Conservation (phyloP, 2,888 invertebrate species). For the Calliscelio sp. region DNA sequence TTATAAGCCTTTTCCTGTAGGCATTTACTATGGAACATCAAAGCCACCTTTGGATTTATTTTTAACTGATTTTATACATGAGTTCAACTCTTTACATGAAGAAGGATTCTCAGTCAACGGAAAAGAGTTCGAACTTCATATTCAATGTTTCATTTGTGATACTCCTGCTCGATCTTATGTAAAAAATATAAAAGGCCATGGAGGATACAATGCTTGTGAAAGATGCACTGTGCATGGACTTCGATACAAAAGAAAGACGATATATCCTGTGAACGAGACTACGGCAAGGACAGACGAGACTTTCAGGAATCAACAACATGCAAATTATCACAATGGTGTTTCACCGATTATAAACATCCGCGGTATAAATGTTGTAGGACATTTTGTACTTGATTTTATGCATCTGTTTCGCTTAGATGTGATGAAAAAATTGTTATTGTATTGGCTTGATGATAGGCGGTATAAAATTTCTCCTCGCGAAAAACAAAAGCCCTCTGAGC, state of each 20-base stretch:
- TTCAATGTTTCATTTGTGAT: slow-evolving; percentile 71
- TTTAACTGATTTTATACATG: slow-evolving; percentile 51
- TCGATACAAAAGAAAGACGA: slow-evolving; percentile 12
- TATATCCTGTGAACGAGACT: slow-evolving; percentile 31
- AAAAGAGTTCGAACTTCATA: slow-evolving; percentile 36
- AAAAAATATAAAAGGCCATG: slow-evolving; percentile 69
- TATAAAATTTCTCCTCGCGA: slow-evolving; percentile 2
- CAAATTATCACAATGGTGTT: slow-evolving; percentile 49
- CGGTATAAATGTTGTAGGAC: slow-evolving; percentile 38
- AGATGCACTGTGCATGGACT: slow-evolving; percentile 60
- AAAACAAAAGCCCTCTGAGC: slow-evolving; percentile 2
- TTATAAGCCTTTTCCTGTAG: slow-evolving; percentile 14
- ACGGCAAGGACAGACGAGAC: slow-evolving; percentile 53
- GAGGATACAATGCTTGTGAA: slow-evolving; percentile 68
- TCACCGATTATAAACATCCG: slow-evolving; percentile 51
- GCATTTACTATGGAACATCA: slow-evolving; percentile 22
- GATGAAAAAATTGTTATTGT: slow-evolving; percentile 56
- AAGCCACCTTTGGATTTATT: slow-evolving; percentile 61
- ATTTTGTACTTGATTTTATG: slow-evolving; percentile 65
- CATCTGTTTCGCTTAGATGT: slow-evolving; percentile 31
- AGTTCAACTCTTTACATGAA: slow-evolving; percentile 55
- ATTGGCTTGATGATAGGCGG: slow-evolving; percentile 23
- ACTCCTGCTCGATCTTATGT: slow-evolving; percentile 66
- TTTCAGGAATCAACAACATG: slow-evolving; percentile 51
- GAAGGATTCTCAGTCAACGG: slow-evolving; percentile 44